Base-by-base conservation (phyloP, 2,113 vertebrate species). In the Uropsilus gracilis region DNA sequence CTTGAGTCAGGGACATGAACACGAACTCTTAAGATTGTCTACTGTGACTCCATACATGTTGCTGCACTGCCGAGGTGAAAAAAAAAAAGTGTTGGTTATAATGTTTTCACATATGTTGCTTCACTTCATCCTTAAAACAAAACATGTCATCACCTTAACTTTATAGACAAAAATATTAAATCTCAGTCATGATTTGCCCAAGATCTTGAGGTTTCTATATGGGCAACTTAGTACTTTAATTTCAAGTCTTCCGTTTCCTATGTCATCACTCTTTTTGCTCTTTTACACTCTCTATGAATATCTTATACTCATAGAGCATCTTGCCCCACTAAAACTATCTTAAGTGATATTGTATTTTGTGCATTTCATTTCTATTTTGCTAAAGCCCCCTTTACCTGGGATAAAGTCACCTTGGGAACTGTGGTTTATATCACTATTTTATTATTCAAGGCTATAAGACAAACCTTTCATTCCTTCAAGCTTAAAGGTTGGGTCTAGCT, bases 381-480 rank as follows among this genome's bases (percentile, higher is more conserved):
- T 83, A 50, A 44, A 80, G 44, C 6, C 16, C 69, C 48, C 28
- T 16, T 18, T 13, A 37, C 17, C 2, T n/a, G 61, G 39, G 59
- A 57, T 68, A 89, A 94, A 86, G 66, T 14, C 30, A 7, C 32
- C 87, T 48, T 82, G 18, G n/a, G 53, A 89, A 80, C 9, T 44
- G 1, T 86, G 46, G 22, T 26, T 91, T 87, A 72, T 14, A 32
- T 75, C 75, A 13, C 42, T 73, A 16, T 42, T 53, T 75, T 82
- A 39, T 91, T 82, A 30, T 8, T 46, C 63, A 77, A n/a, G 4
- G 8, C 8, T 48, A n/a, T 44, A 81, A 86, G 44, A 75, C 28
- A 93, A 81, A 95, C 50, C 3, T 32, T 94, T 77, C 12, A 6
- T 83, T 93, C 92, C 77, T 59, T 81, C 13, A 28, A 17, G 4